Evolutionary conservation across 2,113 vertebrate genomes (phyloP).

Genomic region (Trichechus manatus): DNA sequence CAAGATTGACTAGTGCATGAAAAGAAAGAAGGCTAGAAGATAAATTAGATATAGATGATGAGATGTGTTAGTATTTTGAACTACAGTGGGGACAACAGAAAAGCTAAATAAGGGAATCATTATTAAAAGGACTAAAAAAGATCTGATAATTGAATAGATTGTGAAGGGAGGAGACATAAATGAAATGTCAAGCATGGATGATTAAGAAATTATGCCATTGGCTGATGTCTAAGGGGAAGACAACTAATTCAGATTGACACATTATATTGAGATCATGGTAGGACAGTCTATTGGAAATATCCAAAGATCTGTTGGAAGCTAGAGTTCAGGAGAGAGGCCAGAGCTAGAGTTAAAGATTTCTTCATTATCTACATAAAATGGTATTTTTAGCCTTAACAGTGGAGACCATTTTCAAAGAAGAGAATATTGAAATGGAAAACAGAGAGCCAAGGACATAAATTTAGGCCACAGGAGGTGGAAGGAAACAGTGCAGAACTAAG

Average conservation of each 20-base stretch:
- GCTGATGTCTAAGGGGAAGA: neutral
- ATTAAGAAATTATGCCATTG: conserved; percentile 15
- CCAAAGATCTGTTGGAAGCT: neutral
- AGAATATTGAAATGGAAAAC: neutral
- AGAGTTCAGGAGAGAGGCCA: neutral
- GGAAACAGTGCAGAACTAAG: neutral
- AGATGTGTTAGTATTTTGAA: neutral
- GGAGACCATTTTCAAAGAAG: neutral
- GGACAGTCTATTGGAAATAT: neutral
- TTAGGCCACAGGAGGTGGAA: neutral
- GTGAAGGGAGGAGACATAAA: neutral
- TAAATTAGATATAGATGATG: neutral
- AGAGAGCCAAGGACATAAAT: neutral
- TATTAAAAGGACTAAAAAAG: conserved; percentile 35
- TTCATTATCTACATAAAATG: neutral
- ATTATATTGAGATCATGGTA: neutral
- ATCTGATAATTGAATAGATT: neutral
- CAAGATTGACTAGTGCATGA: neutral
- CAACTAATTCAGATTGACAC: neutral
- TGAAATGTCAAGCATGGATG: conserved; percentile 4
- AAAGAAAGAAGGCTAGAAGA: neutral
- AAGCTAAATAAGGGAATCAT: conserved; percentile 1
- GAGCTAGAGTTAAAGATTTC: neutral
- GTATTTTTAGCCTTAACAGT: neutral
- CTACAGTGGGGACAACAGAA: neutral